Evolutionary conservation across 1,140 invertebrate genomes (phyloP), one percentile per base, ranked within the genome.

Genomic region (Cyrtorhinus lividipennis): DNA sequence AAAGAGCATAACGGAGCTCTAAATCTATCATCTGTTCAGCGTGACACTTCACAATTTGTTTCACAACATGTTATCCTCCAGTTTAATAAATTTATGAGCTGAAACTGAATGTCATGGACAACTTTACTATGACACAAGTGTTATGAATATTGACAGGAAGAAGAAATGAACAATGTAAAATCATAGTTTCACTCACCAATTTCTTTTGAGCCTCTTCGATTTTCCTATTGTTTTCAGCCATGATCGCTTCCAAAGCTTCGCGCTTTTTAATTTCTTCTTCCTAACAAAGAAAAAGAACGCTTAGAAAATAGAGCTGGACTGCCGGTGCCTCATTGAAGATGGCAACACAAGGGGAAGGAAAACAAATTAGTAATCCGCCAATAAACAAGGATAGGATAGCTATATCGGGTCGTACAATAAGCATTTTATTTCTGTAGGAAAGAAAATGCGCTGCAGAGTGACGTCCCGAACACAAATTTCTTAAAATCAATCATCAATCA

Each of bases 201-300:
- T 94, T 95, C 73, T 85, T 84, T 79, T 96, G 92, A 67, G 92
- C 92, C 76, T 95, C 91, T 78, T 96, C 92, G 67, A 97, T 95
- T 80, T 95, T 96, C 77, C 81, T 85, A 81, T 95, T 95, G 81
- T 97, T 97, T 81, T 97, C 92, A 71, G 92, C 91, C 84, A 96
- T 87, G 75, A 97, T 97, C 76, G 84, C 83, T 79, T 97, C 92
- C 70, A 96, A 80, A 77, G 93, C 90, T 82, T 92, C 87, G 68
- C 92, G 83, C 79, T 95, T 95, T 78, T 86, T 85, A 77, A 82
- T 83, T 81, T 96, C 93, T 83, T 95, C 92, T 80, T 95, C 92
- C 93, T 96, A 83, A 80, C 79, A 78, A 73, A 71, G 65, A 72
- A 69, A 70, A 64, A 67, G 44, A 66, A 64, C 57, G 60, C 25